Evolutionary conservation across 2,113 vertebrate species (phyloP).

Genomic region (Alexandromys fortis): DNA sequence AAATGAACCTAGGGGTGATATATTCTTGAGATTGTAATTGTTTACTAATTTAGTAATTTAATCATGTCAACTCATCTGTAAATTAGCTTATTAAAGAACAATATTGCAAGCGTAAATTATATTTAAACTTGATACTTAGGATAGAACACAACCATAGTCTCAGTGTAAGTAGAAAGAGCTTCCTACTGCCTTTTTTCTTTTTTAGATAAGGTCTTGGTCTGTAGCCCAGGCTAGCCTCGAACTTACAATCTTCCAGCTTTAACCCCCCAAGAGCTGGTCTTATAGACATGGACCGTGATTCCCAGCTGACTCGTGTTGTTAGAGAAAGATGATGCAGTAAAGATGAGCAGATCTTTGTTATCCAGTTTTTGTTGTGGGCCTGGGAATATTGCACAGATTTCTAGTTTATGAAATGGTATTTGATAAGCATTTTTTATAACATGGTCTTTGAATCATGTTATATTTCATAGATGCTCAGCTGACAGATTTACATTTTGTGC

Average conservation of each 20-base stretch:
- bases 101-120: constrained; percentile 40
- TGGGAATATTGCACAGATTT: not conserved
- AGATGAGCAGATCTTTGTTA: not conserved
- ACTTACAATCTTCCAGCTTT: not conserved
- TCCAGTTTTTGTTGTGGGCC: not conserved
- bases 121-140: constrained; percentile 42
- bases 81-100: constrained; percentile 33
- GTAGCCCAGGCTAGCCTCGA: not conserved
- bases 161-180: not conserved
- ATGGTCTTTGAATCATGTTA: constrained; percentile 14
- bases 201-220: not conserved
- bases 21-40: constrained; percentile 33
- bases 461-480: constrained; percentile 42
- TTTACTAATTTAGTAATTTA: constrained; percentile 38
- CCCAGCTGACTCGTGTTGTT: not conserved
- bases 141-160: not conserved
- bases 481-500: constrained; percentile 60
- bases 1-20: not conserved
- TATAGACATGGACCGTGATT: not conserved
- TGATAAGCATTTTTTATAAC: constrained; percentile 48
- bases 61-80: constrained; percentile 10
- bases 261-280: not conserved
- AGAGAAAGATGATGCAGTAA: not conserved
- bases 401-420: constrained; percentile 15
- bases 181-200: not conserved